A percentile compares a stretch with the other conserved stretches of the same genome.
These are phyloP conservation scores for Clivina fossor DNA, from an alignment of 2,888 invertebrate species.

Conservation along the genomic window DNA sequence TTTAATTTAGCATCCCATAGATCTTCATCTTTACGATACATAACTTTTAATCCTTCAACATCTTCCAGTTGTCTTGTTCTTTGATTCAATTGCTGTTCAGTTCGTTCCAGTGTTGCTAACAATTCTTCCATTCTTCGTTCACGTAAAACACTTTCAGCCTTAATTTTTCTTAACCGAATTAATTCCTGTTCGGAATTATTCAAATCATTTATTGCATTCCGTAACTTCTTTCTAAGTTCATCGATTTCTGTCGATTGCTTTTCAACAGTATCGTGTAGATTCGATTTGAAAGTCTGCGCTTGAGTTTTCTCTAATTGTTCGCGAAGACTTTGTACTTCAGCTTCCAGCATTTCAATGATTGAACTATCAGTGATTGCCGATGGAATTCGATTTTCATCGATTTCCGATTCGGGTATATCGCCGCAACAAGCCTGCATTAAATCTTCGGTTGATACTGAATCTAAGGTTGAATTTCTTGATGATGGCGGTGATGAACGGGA, in stretches of 20 bases:
- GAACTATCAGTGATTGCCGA: slow-evolving; percentile 31
- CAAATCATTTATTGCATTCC: slow-evolving; percentile 63
- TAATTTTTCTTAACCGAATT: slow-evolving; percentile 67
- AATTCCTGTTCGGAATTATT: slow-evolving; percentile 72
- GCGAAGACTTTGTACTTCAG: slow-evolving; percentile 46
- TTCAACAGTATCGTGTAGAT: slow-evolving; percentile 55
- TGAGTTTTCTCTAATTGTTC: slow-evolving; percentile 43
- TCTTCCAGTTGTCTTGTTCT: slow-evolving; percentile 72
- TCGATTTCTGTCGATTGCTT: slow-evolving; percentile 69
- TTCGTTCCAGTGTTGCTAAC: slow-evolving; percentile 71
- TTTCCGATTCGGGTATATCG: slow-evolving; percentile 39
- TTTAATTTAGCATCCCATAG: slow-evolving; percentile 63
- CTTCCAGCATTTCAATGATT: slow-evolving; percentile 48
- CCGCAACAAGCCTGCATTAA: slow-evolving; percentile 45
- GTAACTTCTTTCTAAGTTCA: slow-evolving; percentile 70
- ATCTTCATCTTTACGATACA: slow-evolving; percentile 66
- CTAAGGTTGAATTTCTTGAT: slow-evolving; percentile 64
- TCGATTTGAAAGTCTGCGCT: slow-evolving; percentile 11
- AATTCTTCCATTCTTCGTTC: slow-evolving; percentile 79
- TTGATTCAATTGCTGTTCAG: slow-evolving; percentile 72
- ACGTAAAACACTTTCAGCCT: slow-evolving; percentile 68
- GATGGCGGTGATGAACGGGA: slow-evolving; percentile 63
- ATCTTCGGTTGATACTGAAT: slow-evolving; percentile 66
- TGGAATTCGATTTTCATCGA: slow-evolving; percentile 8
- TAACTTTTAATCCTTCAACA: slow-evolving; percentile 61